A percentile compares a stretch with the other conserved stretches of the same genome.
Conservation (phyloP, 2,888 invertebrate genomes). For the Augochlorella aurata region DNA sequence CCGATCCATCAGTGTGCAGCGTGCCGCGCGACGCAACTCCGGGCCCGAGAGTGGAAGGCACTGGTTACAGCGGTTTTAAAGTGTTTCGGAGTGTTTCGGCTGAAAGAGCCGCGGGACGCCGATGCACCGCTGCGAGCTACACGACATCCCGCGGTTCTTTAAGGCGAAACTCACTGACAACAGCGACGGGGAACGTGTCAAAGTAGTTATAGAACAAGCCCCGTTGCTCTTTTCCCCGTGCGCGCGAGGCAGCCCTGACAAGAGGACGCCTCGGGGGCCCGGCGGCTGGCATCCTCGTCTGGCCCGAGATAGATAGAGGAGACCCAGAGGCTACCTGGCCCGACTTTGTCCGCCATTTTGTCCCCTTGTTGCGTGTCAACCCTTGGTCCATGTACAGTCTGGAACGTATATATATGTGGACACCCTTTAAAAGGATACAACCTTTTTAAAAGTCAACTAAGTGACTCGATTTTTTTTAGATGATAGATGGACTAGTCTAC, state of each 20-base stretch:
- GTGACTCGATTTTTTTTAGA: too few species aligned
- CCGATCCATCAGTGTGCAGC: conserved; percentile 40
- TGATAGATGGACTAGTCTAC: too few species aligned
- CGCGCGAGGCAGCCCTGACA: conserved; percentile 56
- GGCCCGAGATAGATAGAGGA: background rate
- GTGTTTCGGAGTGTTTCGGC: conserved; percentile 60
- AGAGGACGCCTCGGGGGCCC: conserved; percentile 38
- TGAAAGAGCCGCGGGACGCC: conserved; percentile 64
- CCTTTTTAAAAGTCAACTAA: too few species aligned
- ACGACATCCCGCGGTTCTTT: conserved; percentile 78
- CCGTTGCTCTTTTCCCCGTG: conserved; percentile 59
- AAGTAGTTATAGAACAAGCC: conserved; percentile 77
- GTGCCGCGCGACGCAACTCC: background rate
- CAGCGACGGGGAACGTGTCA: conserved; percentile 79
- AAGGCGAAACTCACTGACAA: conserved; percentile 76
- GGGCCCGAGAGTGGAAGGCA: background rate
- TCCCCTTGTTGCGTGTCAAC: conserved; percentile 22
- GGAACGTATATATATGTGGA: too few species aligned
- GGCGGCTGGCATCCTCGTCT: conserved; percentile 38
- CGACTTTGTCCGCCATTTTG: conserved; percentile 17
- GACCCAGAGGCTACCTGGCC: conserved; percentile 33
- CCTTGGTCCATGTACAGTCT: too few species aligned
- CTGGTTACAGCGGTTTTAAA: conserved; percentile 56
- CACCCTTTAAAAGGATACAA: too few species aligned
- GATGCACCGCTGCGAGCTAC: conserved; percentile 73